Evolutionary conservation across 2,888 invertebrate species (phyloP).

Genomic region (Drosophila lacicola): DNA sequence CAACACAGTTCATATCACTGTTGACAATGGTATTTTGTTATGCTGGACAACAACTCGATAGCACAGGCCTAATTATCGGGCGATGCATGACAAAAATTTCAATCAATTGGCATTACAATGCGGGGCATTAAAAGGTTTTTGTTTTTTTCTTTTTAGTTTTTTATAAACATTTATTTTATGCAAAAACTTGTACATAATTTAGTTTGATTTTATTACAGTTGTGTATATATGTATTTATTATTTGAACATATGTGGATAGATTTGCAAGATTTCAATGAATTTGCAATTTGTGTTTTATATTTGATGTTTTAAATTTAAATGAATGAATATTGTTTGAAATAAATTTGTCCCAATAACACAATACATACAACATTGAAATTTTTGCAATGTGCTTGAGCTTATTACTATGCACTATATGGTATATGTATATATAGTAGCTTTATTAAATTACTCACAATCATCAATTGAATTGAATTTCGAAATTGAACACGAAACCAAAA

Average conservation of each 20-base stretch:
- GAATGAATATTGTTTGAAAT: slow-evolving; percentile 33
- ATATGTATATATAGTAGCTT: slow-evolving; percentile 25
- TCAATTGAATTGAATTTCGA: slow-evolving; percentile 61
- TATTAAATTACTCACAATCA: slow-evolving; percentile 60
- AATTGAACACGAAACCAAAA: slow-evolving; percentile 32
- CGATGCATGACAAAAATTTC: no score
- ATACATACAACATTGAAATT: slow-evolving; percentile 50
- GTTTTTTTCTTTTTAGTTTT: slow-evolving; percentile 23
- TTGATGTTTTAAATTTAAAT: slow-evolving; percentile 8
- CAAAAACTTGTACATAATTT: slow-evolving; percentile 74
- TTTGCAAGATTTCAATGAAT: slow-evolving; percentile 28
- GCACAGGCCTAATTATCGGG: slow-evolving; percentile 1
- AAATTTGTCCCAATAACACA: slow-evolving; percentile 48
- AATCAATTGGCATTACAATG: no score
- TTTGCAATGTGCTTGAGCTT: slow-evolving; percentile 34
- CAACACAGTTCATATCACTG: not conserved
- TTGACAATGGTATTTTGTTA: not conserved
- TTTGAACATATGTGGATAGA: slow-evolving; percentile 53
- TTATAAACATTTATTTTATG: slow-evolving; percentile 78
- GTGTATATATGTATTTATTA: slow-evolving; percentile 38
- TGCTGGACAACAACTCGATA: not conserved
- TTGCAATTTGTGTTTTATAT: slow-evolving; percentile 22
- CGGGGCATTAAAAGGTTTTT: not conserved
- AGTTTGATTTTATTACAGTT: slow-evolving; percentile 57
- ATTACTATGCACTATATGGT: slow-evolving; percentile 35